Conservation (phyloP, 2,113 vertebrate species). For the Hystrix cristata region DNA sequence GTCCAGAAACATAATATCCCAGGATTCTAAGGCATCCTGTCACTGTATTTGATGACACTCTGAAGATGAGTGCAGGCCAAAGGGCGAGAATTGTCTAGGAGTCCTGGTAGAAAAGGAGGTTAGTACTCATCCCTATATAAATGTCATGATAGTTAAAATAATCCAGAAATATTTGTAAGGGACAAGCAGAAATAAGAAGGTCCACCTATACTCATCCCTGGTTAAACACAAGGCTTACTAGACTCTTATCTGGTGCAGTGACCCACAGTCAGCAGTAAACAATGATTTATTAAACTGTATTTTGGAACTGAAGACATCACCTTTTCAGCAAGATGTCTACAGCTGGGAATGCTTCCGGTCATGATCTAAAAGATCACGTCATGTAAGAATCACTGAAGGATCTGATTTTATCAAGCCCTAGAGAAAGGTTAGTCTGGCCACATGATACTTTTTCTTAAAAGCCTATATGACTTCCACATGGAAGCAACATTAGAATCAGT, state of each 20-base stretch:
- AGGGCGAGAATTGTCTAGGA: neutral
- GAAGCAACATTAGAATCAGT: neutral
- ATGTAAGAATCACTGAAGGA: neutral
- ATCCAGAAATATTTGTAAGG: neutral
- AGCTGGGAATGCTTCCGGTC: neutral
- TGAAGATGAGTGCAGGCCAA: neutral
- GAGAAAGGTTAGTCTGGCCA: neutral
- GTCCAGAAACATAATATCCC: neutral
- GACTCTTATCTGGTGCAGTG: too few relatives aligned
- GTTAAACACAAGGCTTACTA: neutral
- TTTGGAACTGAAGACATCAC: neutral
- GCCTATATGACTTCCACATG: neutral
- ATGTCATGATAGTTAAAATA: slow-evolving; percentile 15
- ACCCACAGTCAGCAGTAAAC: neutral
- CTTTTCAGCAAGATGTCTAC: neutral
- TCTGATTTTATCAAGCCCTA: neutral
- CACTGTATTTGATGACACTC: neutral
- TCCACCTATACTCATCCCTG: neutral
- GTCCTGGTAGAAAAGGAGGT: neutral
- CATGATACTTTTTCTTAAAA: neutral
- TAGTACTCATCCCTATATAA: neutral
- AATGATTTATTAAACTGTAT: neutral
- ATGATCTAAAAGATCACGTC: neutral
- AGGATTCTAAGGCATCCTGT: neutral
- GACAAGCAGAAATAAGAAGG: neutral